These are phyloP conservation scores for Pseudomyrmex cubaensis DNA, from an alignment of 1,140 invertebrate species.

Conservation along the genomic window DNA sequence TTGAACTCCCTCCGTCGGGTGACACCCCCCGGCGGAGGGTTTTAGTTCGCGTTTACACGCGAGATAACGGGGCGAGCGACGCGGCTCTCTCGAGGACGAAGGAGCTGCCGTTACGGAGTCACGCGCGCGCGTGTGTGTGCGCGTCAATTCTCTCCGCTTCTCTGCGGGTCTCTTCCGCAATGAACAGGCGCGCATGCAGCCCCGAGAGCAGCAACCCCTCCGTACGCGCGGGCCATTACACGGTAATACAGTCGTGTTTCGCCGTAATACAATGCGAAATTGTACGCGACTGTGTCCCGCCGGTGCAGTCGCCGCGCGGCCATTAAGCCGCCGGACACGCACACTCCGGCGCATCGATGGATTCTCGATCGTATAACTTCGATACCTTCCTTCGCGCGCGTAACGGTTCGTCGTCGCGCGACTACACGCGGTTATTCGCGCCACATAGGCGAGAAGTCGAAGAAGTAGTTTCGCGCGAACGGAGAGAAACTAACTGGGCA, in stretches of 20 bases:
- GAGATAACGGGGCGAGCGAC: slow-evolving; percentile 42
- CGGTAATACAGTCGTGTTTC: slow-evolving; percentile 66
- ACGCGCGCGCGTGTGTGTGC: slow-evolving; percentile 1
- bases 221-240: slow-evolving; percentile 66
- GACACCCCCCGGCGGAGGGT: slow-evolving; percentile 2
- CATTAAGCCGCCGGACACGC: slow-evolving; percentile 56
- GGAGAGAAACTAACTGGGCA: background rate
- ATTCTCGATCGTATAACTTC: slow-evolving; percentile 43
- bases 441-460: background rate
- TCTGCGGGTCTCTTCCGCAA: slow-evolving; percentile 9
- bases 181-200: slow-evolving; percentile 16
- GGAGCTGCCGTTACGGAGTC: slow-evolving; percentile 34
- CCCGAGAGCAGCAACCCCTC: no score
- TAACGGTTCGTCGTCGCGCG: background rate
- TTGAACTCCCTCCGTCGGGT: slow-evolving; percentile 35
- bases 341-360: slow-evolving; percentile 26
- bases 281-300: slow-evolving; percentile 68
- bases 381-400: background rate
- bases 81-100: slow-evolving; percentile 12
- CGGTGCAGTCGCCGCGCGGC: slow-evolving; percentile 32
- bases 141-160: slow-evolving; percentile 40
- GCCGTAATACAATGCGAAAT: slow-evolving; percentile 76
- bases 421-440: background rate
- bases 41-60: slow-evolving; percentile 55
- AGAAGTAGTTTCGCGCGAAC: no score